Base-by-base conservation (phyloP, 23 tunicate genomes). In the Ascidia mentula region DNA sequence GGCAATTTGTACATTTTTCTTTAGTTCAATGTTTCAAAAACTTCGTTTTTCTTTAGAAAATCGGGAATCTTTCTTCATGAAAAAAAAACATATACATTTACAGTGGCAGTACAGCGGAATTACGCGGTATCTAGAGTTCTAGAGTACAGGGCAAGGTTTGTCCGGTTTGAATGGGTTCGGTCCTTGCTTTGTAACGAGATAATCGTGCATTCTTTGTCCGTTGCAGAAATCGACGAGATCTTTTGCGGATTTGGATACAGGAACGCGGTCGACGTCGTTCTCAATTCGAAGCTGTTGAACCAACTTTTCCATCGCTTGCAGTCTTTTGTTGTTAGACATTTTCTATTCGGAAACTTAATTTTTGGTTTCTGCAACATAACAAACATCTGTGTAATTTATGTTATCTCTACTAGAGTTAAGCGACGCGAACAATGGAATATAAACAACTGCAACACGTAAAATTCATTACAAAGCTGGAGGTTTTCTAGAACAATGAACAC, bases 121-220 rank as follows among this genome's bases (percentile, higher is more conserved):
- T 53, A 53, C 65, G 24, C 28, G 7, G 65, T 28, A 26, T 20
- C 65, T 71, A 83, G 37, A 83, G n/a, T n/a, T n/a, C 65, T 71
- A 83, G 37, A 83, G 69, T 28, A 83, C 76, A 9, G 80, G 87
- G 36, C 87, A 83, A 4, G 81, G 87, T 39, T 76, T 76, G 32
- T 83, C 87, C 8, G 87, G 87, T 76, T 83, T 83, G 32, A 83
- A 83, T 9, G 87, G 87, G 39, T 83, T 83, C 38, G 80, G 75
- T 0, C 87, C 87, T 60, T 83, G 87, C 69, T 83, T 83, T 40
- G 78, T 77, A 2, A 83, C 76, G 60, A 83, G 40, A 65, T 75
- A 83, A 40, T 83, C 87, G 74, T 71, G 65, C 28, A 53, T 9
- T 46, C 46, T 53, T 34, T 73, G 46, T 24, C 73, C 59, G 46